These are phyloP conservation scores for Orchestes rusci DNA, from an alignment of 2,888 invertebrate genomes.

Conservation along the genomic window DNA sequence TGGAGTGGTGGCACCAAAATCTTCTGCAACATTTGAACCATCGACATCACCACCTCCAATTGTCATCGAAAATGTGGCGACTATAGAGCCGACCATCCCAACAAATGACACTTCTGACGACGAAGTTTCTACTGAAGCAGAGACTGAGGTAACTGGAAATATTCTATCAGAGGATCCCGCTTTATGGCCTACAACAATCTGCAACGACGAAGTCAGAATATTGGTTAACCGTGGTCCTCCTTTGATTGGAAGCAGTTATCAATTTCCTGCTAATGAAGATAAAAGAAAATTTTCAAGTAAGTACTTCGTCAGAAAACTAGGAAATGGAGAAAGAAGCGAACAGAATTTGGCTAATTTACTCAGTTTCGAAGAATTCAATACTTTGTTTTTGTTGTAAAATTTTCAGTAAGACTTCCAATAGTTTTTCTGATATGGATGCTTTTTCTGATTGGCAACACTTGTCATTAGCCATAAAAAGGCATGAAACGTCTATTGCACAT, in stretches of 20 bases:
- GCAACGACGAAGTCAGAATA: slow-evolving; percentile 7
- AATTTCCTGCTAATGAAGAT: slow-evolving; percentile 8
- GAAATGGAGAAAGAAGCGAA: slow-evolving; percentile 5
- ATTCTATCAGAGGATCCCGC: slow-evolving; percentile 5
- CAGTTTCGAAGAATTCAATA: slow-evolving; percentile 9
- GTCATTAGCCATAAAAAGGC: slow-evolving; percentile 10
- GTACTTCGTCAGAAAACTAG: slow-evolving; percentile 9
- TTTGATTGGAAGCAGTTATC: slow-evolving; percentile 2
- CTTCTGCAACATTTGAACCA: no score
- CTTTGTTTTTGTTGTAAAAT: slow-evolving; percentile 2
- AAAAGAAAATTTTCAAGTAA: slow-evolving; percentile 10
- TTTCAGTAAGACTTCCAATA: slow-evolving; percentile 7
- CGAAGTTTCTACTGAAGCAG: slow-evolving; percentile 10
- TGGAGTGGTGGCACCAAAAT: no score
- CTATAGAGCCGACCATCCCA: no score
- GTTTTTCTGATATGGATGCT: slow-evolving; percentile 1
- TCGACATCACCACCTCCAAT: no score
- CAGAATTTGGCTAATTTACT: slow-evolving; percentile 11
- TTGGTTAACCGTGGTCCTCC: slow-evolving; percentile 7
- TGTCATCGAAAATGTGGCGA: no score
- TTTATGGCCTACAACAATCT: slow-evolving; percentile 5
- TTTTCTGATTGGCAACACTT: slow-evolving; percentile 16
- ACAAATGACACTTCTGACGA: no score
- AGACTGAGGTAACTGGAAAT: slow-evolving; percentile 1
- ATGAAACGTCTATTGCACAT: slow-evolving; percentile 13